Evolutionary conservation across 2,113 vertebrate species (phyloP).

Genomic region (Tympanuchus pallidicinctus): DNA sequence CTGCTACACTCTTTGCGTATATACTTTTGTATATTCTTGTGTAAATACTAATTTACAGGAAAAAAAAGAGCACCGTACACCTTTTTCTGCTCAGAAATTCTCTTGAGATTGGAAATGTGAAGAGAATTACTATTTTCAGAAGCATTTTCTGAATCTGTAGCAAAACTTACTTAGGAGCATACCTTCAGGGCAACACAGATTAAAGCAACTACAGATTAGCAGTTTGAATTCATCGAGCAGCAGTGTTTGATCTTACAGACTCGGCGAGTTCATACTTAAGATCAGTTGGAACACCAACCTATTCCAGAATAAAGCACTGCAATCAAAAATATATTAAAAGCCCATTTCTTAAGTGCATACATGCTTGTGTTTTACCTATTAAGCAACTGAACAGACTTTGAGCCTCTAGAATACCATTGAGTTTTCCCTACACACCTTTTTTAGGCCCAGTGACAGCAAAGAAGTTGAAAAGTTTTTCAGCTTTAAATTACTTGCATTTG

Average conservation of each 20-base stretch:
- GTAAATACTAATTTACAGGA: not conserved
- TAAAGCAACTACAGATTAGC: not conserved
- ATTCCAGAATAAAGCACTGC: not conserved
- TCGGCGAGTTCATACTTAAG: not conserved
- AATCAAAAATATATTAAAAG: not conserved
- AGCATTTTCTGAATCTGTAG: not conserved
- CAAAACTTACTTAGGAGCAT: not conserved
- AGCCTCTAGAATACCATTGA: not conserved
- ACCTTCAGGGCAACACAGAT: not conserved
- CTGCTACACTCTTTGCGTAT: not conserved
- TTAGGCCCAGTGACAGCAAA: not conserved
- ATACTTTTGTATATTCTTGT: not conserved
- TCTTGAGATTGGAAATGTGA: not conserved
- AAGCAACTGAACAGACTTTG: not conserved
- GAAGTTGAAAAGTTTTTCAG: not conserved
- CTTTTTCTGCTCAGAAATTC: not conserved
- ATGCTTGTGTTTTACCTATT: not conserved
- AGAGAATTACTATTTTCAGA: not conserved
- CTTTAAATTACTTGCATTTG: not conserved
- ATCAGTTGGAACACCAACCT: not conserved
- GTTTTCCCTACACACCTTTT: not conserved
- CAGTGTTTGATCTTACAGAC: not conserved
- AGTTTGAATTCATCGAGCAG: not conserved
- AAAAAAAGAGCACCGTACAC: fast-evolving
- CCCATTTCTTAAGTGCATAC: fast-evolving